Evolutionary conservation across 64 coral and sea anemone species (phyloP), one percentile per base, ranked within the genome.

Genomic region (Dendrophyllia cribrosa): DNA sequence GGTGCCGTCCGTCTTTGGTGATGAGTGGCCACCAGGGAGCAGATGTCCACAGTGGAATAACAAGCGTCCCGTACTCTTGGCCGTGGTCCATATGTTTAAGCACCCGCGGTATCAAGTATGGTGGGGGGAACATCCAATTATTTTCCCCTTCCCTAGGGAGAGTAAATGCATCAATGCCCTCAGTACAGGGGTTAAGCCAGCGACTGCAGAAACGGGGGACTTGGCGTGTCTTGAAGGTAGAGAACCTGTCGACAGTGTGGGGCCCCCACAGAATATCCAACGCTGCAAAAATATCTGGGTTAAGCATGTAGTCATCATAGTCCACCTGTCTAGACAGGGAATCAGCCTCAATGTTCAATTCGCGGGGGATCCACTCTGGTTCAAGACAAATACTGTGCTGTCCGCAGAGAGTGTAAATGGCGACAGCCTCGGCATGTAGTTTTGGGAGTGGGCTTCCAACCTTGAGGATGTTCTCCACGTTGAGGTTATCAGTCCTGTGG

Each of bases 1-100:
- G 34, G 34, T 34, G 34, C 34, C 34, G 0, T 34, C 34, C 44
- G 22, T 78, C 55, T 52, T 3, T 55, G 15, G 55, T 78, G 15
- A 78, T 21, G 17, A 78, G 76, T 11, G 76, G 76, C 76, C 76
- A 83, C 79, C 79, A 83, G 24, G 59, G 3, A 4, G 79, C 79
- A 7, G 34, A 34, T 34, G 34, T 34, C 34, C 34, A 34, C 34
- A 34, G 34, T 34, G 34, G 34, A 34, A 34, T 67, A 25, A 80
- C n/a, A 59, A 90, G 44, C 3, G 88, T 90, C 14, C 74, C 88
- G 15, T 44, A 7, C 24, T 89, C 88, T 19, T 22, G 47, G 43
- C 76, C 76, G 24, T 53, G 9, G 2, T 75, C 34, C 75, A 90
- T 34, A 21, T 89, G 87, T 25, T 44, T 52, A 7, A 89, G 85